phyloP scores from a whole-genome alignment of 2,113 vertebrate genomes.

The Tenrec ecaudatus region DNA sequence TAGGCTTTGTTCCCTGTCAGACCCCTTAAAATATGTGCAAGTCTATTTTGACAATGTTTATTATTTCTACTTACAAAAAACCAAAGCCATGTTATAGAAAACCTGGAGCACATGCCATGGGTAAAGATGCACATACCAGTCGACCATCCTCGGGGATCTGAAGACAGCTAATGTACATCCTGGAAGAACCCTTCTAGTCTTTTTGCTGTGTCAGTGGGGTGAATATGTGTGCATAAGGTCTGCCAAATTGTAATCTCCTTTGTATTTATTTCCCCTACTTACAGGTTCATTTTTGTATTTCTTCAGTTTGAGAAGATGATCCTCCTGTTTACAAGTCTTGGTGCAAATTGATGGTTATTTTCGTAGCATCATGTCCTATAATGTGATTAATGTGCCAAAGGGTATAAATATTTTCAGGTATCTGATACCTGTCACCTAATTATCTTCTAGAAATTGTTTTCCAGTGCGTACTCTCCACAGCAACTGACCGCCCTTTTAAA shows the following conservation, averaged over 20 bases:
- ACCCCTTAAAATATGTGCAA: conserved; percentile 47
- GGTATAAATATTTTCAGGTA: conserved; percentile 44
- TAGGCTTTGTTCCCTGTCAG: conserved; percentile 26
- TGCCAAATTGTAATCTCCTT: neutral
- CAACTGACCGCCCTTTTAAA: conserved; percentile 28
- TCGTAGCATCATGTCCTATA: conserved; percentile 55
- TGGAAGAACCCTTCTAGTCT: conserved; percentile 8
- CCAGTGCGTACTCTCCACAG: neutral
- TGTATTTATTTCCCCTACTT: conserved; percentile 39
- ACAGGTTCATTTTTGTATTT: neutral
- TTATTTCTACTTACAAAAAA: conserved; percentile 65
- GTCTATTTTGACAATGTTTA: conserved; percentile 61
- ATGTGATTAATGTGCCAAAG: conserved; percentile 21
- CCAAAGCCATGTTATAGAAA: conserved; percentile 28
- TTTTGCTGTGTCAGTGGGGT: neutral
- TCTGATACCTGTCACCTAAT: conserved; percentile 27
- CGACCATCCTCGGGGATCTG: neutral
- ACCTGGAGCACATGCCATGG: conserved; percentile 11
- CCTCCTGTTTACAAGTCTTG: conserved; percentile 27
- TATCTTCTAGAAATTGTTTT: conserved; percentile 55
- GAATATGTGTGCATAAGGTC: neutral
- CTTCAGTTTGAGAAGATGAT: conserved; percentile 5
- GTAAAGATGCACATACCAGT: neutral
- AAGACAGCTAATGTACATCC: neutral
- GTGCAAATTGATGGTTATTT: conserved; percentile 54